Base-by-base conservation (phyloP, 2,113 vertebrate genomes). In the Halichoeres trimaculatus region DNA sequence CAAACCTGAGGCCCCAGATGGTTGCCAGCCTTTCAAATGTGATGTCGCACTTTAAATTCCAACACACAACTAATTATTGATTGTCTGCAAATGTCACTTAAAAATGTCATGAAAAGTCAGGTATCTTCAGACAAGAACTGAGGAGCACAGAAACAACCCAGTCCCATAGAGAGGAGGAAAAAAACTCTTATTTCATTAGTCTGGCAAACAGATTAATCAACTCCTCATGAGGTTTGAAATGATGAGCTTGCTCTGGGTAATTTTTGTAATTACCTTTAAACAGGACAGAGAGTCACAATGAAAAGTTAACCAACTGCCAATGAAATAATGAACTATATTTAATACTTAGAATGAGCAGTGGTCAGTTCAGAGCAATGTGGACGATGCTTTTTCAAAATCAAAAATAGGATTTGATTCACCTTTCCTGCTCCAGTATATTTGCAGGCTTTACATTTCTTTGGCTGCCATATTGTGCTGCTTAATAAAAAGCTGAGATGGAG, bases 11-110 rank as follows among this genome's bases (percentile, higher is more conserved):
- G 69, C 61, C 67, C 63, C 83, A 88, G 85, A 85, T 88, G 83
- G 77, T 76, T 80, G 53, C 56, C 81, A 85, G 62, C 66, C 73
- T 74, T 87, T 86, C 67, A 83, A 81, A 85, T 81, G 67, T 80
- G 73, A 81, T 74, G 78, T 78, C 34, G 58, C 74, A 75, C 61
- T 87, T 78, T 65, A 85, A 84, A 85, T 84, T 87, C 69, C 66
- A 67, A 54, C 47, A 83, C 60, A 83, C 60, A 55, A 79, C 69
- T 86, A 84, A 84, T 87, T 78, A 85, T 83, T 85, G 80, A 86
- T 87, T 70, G 56, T 76, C 77, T 78, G 26, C 50, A 85, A 89
- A 88, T 90, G 85, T 87, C 65, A 75, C 8, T 56, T 74, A 74
- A 84, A 76, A 85, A 74, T 87, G 65, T 83, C 62, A 78, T 50